phyloP scores from a whole-genome alignment of 2,797 vertebrate species.

The Peromyscus attwateri region DNA sequence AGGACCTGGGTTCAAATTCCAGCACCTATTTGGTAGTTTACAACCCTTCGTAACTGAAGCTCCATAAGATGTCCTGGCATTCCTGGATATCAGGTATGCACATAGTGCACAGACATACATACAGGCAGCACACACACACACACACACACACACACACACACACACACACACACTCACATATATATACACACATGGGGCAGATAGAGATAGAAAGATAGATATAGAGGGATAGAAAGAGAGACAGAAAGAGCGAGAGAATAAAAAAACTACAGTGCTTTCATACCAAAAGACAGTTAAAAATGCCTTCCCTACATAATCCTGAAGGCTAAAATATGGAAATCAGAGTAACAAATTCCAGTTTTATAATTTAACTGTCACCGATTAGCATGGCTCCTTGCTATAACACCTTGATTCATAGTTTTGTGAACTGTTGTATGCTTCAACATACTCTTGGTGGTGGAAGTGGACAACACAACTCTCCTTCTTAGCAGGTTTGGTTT shows the following conservation, averaged over 20 bases:
- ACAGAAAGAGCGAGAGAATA: neutral
- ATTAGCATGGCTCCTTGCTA: constrained; percentile 52
- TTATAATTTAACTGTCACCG: constrained; percentile 56
- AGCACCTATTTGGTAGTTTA: neutral
- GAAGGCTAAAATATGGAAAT: constrained; percentile 23
- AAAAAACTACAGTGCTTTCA: constrained; percentile 26
- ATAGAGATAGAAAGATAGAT: neutral
- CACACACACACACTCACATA: neutral
- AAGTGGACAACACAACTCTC: neutral
- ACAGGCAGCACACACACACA: neutral
- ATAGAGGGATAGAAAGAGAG: neutral
- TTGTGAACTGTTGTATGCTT: constrained; percentile 52
- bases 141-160: neutral
- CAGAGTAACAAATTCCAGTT: constrained; percentile 56
- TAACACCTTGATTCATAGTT: constrained; percentile 50
- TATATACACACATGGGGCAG: fast-evolving
- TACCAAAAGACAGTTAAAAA: constrained; percentile 57
- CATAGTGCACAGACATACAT: neutral
- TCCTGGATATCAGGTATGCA: neutral
- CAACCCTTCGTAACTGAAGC: neutral
- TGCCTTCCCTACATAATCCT: constrained; percentile 37
- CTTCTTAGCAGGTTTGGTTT: constrained; percentile 34
- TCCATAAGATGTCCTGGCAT: neutral
- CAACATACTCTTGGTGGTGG: constrained; percentile 4
- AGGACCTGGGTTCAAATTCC: neutral